Evolutionary conservation across 2,797 vertebrate species (phyloP).

Genomic region (Anisognathus igniventris): DNA sequence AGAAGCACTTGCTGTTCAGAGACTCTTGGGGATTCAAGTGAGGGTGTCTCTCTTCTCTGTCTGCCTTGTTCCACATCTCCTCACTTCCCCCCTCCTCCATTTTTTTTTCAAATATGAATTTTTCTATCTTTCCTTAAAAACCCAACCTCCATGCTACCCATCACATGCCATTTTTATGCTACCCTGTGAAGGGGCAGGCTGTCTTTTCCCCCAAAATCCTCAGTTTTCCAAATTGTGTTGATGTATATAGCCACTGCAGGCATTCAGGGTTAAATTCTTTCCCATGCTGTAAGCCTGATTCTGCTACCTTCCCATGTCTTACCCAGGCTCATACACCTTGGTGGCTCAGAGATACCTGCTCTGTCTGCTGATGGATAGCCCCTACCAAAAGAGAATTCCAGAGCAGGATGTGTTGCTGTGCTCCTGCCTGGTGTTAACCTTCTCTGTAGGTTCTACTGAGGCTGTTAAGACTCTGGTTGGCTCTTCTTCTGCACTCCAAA

Average conservation of each 20-base stretch:
- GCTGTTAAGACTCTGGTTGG: neutral
- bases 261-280: neutral
- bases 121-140: neutral
- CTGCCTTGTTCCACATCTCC: too few relatives aligned
- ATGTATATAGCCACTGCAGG: neutral
- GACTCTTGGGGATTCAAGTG: neutral
- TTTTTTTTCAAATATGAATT: neutral
- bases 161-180: neutral
- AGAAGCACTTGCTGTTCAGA: neutral
- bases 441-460: neutral
- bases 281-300: neutral
- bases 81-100: fast-evolving
- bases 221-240: neutral
- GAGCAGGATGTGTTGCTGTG: neutral
- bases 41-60: neutral
- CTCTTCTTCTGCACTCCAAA: neutral
- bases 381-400: neutral
- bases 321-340: neutral
- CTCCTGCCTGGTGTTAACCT: neutral
- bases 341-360: neutral
- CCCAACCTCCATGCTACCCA: neutral
- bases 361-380: neutral
- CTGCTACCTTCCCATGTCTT: neutral
- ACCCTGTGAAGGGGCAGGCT: neutral
- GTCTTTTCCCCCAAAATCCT: neutral